Percentiles rank a stretch among this genome's conserved stretches.
Conservation (phyloP, 2,113 vertebrate genomes). For the Otocyon megalotis region DNA sequence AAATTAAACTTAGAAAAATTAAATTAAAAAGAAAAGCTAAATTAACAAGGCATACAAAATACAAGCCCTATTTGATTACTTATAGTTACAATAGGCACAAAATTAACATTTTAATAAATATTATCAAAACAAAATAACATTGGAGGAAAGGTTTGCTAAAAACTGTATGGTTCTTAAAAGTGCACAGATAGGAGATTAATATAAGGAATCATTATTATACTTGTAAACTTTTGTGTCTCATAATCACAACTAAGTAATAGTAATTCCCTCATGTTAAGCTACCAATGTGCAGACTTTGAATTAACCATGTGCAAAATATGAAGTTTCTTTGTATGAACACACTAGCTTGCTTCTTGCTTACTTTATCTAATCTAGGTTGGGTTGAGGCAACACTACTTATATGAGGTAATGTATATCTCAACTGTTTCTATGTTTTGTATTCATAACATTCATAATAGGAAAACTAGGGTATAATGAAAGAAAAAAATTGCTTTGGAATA, state of each 20-base stretch:
- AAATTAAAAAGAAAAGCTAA: neutral
- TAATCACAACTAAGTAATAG: neutral
- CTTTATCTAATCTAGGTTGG: neutral
- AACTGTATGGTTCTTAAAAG: neutral
- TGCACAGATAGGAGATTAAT: neutral
- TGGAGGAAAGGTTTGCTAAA: neutral
- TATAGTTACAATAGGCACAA: neutral
- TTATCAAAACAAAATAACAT: neutral
- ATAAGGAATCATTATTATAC: neutral
- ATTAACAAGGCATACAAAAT: neutral
- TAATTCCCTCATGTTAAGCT: neutral
- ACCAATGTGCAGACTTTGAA: neutral
- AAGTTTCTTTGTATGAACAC: neutral
- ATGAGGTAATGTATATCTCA: neutral
- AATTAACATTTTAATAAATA: slow-evolving; percentile 41
- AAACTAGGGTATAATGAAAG: neutral
- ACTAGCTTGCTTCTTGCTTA: neutral
- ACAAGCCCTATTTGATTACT: neutral
- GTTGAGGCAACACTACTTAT: neutral
- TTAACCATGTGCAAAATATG: neutral
- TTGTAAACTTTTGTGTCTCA: neutral
- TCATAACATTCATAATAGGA: neutral
- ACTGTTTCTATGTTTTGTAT: neutral
- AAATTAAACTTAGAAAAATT: neutral
- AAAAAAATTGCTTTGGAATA: neutral